Evolutionary conservation across 2,797 vertebrate species (phyloP), one percentile per base, ranked within the genome.

Genomic region (Thalassophryne amazonica): DNA sequence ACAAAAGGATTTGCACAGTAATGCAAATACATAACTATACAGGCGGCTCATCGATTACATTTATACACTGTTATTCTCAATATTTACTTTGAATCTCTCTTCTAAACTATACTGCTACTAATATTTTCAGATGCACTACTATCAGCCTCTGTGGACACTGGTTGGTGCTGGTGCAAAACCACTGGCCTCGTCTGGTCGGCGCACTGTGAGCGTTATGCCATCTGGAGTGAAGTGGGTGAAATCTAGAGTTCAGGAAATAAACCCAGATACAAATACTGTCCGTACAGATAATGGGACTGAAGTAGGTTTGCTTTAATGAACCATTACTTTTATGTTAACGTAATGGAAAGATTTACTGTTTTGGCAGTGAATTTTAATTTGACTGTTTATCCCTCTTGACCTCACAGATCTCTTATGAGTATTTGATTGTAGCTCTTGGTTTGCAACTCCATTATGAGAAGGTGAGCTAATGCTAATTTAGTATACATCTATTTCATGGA

Each of bases 121-220:
- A n/a, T n/a, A n/a, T 28, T 61, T 73, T 34, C 77, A 99, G 97
- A 93, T 86, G 69, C 97, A 99, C 69, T 99, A 96, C 73, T 99
- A 99, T 72, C 97, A 99, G 83, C 97, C 97, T 0, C 81, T 99
- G 34, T 99, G 97, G 97, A 99, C 97, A 0, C 79, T 99, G 38
- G 97, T 97, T 34, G 97, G 97, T 0, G 97, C 93, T 8, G 97
- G 97, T 7, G 94, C 94, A 22, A 99, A 99, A 78, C 84, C 53
- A 4, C 2, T 95, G 7, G 72, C 69, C 4, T 69, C 76, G 0
- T 98, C 95, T 0, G 91, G 83, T 0, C 93, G 93, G 0, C 28
- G 93, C 7, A 99, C 89, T 2, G 85, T 60, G 0, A 94, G 86
- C 0, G 79, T 98, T 7, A 88, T 99, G 16, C 97, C 97, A 0